Conservation (phyloP, 2,888 invertebrate species). For the Lasius fuliginosus region DNA sequence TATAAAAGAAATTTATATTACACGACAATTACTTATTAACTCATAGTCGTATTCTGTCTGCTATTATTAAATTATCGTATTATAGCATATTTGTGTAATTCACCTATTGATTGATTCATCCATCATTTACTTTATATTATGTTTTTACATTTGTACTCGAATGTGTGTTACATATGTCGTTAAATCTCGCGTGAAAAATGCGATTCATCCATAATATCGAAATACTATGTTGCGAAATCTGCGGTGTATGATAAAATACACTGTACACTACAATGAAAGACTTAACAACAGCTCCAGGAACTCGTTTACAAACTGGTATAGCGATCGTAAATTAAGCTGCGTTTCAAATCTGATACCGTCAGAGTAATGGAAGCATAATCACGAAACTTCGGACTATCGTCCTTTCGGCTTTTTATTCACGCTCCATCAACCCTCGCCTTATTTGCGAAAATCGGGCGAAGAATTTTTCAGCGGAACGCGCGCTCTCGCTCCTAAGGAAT, state of each 20-base stretch:
- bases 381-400: constrained; percentile 32
- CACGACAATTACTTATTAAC: neutral
- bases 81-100: neutral
- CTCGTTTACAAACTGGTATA: constrained; percentile 42
- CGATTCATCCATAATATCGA: neutral
- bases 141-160: neutral
- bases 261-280: constrained; percentile 20
- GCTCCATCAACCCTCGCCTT: constrained; percentile 32
- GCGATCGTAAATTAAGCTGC: constrained; percentile 50
- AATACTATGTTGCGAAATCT: constrained; percentile 18
- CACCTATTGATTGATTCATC: constrained; percentile 13
- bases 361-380: constrained; percentile 49
- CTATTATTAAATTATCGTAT: neutral
- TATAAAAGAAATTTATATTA: neutral
- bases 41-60: neutral
- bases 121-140: neutral
- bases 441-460: constrained; percentile 37
- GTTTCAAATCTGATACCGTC: constrained; percentile 49
- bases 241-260: constrained; percentile 28
- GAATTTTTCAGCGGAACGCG: constrained; percentile 31
- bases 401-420: constrained; percentile 27
- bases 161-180: neutral
- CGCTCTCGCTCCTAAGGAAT: constrained; percentile 18
- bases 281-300: constrained; percentile 16
- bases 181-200: constrained; percentile 34